These are phyloP conservation scores for Megaustenia siamemsis DNA, from an alignment of 2,888 invertebrate genomes.

Conservation along the genomic window DNA sequence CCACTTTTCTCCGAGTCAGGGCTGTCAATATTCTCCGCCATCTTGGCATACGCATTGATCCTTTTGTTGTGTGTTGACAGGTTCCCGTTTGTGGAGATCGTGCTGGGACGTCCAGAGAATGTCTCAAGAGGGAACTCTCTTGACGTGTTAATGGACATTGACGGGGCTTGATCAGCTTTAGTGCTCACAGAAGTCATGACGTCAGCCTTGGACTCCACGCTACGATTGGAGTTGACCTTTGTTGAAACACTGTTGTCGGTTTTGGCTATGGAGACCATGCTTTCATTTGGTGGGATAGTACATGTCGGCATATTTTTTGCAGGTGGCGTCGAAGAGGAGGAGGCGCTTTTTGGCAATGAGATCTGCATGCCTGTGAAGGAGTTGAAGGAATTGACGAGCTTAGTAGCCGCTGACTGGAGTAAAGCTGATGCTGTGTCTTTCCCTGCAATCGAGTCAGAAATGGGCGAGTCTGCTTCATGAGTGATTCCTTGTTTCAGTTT, in stretches of 20 bases:
- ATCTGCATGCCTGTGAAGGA: slow-evolving; percentile 11
- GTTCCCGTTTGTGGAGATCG: background rate
- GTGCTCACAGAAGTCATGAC: no score
- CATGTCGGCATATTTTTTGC: background rate
- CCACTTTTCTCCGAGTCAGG: slow-evolving; percentile 44
- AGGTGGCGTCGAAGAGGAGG: background rate
- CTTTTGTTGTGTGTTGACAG: background rate
- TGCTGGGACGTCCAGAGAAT: background rate
- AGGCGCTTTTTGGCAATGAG: background rate
- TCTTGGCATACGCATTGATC: slow-evolving; percentile 4
- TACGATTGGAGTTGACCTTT: background rate
- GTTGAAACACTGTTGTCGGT: background rate
- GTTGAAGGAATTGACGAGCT: slow-evolving; percentile 7
- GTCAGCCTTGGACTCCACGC: background rate
- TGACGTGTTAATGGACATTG: background rate
- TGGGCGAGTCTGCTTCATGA: slow-evolving; percentile 7
- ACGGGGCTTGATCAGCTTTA: background rate
- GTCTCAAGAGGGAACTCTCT: background rate
- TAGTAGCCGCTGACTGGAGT: slow-evolving; percentile 26
- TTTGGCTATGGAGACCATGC: background rate
- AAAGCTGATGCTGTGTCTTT: slow-evolving; percentile 37
- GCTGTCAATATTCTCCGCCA: slow-evolving; percentile 16
- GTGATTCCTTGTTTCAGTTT: slow-evolving; percentile 39
- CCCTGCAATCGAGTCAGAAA: background rate
- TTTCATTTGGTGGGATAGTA: background rate